phyloP scores from a whole-genome alignment of 2,797 vertebrate genomes.

The Cynopterus sphinx region DNA sequence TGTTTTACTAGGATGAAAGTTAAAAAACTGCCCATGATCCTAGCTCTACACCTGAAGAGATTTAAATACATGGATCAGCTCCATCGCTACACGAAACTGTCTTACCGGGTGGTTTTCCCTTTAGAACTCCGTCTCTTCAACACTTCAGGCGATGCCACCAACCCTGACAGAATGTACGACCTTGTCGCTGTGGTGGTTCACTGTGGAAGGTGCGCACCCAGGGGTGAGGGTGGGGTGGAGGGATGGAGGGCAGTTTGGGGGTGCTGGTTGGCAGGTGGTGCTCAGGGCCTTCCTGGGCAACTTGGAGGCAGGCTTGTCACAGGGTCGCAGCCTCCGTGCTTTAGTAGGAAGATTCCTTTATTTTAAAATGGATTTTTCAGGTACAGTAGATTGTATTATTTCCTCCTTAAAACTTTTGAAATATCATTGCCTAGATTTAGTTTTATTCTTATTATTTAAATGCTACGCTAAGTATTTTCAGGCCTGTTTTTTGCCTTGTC shows the following conservation, averaged over 20 bases:
- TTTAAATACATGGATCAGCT: constrained; percentile 92
- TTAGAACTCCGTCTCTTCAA: constrained; percentile 91
- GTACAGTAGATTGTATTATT: neutral
- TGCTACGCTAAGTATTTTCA: neutral
- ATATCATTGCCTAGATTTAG: neutral
- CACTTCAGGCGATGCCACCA: constrained; percentile 90
- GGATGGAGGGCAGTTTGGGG: neutral
- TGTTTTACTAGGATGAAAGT: constrained; percentile 88
- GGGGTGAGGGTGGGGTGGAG: too few species aligned
- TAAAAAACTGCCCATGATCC: constrained; percentile 91
- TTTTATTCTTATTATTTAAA: neutral
- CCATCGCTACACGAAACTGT: constrained; percentile 90
- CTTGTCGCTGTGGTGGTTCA: constrained; percentile 91
- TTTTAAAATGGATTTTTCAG: neutral
- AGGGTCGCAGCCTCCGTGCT: neutral
- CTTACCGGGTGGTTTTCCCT: constrained; percentile 90
- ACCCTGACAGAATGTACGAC: constrained; percentile 91
- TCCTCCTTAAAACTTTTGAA: neutral
- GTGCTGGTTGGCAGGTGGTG: too few species aligned
- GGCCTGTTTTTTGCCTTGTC: neutral
- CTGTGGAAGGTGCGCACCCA: constrained; percentile 87
- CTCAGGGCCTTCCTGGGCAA: neutral
- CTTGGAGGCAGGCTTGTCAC: neutral
- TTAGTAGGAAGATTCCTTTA: neutral
- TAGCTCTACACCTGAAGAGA: constrained; percentile 90